Conservation (phyloP, 2,888 invertebrate species). For the Ennomos erosarius region DNA sequence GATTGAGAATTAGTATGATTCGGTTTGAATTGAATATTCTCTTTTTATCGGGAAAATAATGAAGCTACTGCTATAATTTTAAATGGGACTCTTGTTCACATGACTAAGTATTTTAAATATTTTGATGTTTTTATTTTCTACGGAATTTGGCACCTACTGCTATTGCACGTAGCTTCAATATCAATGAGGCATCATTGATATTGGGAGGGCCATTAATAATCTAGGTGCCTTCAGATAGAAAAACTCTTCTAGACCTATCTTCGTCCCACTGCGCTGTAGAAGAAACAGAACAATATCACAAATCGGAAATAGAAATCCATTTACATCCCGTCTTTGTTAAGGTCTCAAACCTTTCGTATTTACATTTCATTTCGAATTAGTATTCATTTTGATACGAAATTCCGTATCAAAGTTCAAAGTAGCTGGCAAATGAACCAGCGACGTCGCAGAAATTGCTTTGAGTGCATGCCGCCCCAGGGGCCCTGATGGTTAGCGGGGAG, state of each 20-base stretch:
- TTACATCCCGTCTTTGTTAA: slow-evolving; percentile 6
- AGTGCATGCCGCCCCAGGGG: slow-evolving; percentile 49
- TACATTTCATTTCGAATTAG: slow-evolving; percentile 22
- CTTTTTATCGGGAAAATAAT: slow-evolving; percentile 33
- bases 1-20: slow-evolving; percentile 36
- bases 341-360: slow-evolving; percentile 18
- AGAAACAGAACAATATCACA: not conserved
- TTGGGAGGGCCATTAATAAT: too few relatives aligned
- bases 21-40: slow-evolving; percentile 36
- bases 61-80: slow-evolving; percentile 29
- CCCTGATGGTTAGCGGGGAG: slow-evolving; percentile 18
- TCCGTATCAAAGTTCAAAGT: slow-evolving; percentile 46
- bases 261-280: too few relatives aligned
- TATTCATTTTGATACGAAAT: slow-evolving; percentile 46
- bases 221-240: too few relatives aligned
- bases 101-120: too few relatives aligned
- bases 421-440: slow-evolving; percentile 51
- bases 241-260: too few relatives aligned
- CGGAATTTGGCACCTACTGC: too few relatives aligned
- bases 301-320: not conserved
- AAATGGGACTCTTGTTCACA: too few relatives aligned
- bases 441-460: slow-evolving; percentile 53
- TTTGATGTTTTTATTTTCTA: too few relatives aligned
- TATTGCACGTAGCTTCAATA: too few relatives aligned
- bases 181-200: too few relatives aligned